Evolutionary conservation across 2,113 vertebrate genomes (phyloP).

Genomic region (Elephantulus edwardii): DNA sequence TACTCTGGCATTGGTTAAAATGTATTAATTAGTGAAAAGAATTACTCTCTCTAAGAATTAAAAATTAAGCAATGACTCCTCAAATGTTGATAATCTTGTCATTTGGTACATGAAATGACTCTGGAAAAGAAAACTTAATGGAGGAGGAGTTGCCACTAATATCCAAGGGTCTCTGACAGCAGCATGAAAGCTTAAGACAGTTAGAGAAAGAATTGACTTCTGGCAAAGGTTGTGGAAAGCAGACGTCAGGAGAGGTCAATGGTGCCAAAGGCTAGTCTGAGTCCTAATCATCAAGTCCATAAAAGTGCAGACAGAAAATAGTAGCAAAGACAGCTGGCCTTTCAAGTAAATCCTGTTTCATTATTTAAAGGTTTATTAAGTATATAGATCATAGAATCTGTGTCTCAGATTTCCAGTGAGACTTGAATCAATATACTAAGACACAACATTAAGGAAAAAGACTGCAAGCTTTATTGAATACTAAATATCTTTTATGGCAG

Average conservation of each 20-base stretch:
- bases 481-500: constrained; percentile 68
- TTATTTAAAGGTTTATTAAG: constrained; percentile 76
- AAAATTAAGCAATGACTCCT: neutral
- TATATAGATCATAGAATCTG: constrained; percentile 58
- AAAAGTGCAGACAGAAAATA: constrained; percentile 58
- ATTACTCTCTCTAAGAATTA: neutral
- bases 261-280: constrained; percentile 35
- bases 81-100: neutral
- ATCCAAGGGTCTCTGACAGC: neutral
- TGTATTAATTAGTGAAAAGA: neutral
- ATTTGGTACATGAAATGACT: neutral
- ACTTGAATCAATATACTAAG: constrained; percentile 65
- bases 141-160: neutral
- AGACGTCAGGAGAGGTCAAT: neutral
- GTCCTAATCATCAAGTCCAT: constrained; percentile 30
- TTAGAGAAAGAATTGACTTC: neutral
- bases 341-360: constrained; percentile 55
- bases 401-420: constrained; percentile 63
- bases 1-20: neutral
- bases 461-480: constrained; percentile 63
- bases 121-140: neutral
- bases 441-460: constrained; percentile 51
- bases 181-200: neutral
- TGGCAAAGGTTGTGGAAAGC: neutral
- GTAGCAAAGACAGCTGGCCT: constrained; percentile 55